A percentile compares a stretch with the other conserved stretches of the same genome.
phyloP scores from a whole-genome alignment of 2,888 invertebrate species.

The Hartigia nigra region DNA sequence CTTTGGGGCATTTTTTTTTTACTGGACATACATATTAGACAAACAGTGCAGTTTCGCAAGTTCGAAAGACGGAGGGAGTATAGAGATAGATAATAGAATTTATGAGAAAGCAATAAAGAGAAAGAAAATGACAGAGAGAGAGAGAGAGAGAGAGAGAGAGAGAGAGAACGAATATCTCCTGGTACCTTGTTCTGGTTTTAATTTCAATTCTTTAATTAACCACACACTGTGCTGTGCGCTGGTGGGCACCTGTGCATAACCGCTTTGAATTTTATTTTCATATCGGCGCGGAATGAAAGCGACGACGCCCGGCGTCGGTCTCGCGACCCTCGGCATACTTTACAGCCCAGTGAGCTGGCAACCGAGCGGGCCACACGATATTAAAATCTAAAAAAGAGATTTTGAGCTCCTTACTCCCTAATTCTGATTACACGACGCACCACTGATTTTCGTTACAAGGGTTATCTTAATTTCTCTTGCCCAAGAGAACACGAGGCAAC shows the following conservation, averaged over 20 bases:
- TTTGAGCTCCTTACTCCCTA: slow-evolving; percentile 32
- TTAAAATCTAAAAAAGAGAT: slow-evolving; percentile 47
- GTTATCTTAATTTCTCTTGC: slow-evolving; percentile 18
- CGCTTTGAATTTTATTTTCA: slow-evolving; percentile 19
- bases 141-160: too few species aligned
- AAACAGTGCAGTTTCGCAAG: not conserved
- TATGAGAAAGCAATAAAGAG: not conserved
- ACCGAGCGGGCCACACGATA: slow-evolving; percentile 41
- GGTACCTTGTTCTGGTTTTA: slow-evolving; percentile 12
- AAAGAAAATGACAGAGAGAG: not conserved
- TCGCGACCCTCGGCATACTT: slow-evolving; percentile 22
- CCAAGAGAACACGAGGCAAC: slow-evolving; percentile 14
- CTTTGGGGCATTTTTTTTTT: not conserved
- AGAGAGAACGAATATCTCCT: not conserved
- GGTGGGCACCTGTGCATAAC: slow-evolving; percentile 14
- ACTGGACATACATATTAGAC: not conserved
- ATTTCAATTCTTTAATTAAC: slow-evolving; percentile 38
- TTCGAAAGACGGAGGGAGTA: not conserved
- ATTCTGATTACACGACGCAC: slow-evolving; percentile 38
- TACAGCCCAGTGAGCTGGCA: slow-evolving; percentile 43
- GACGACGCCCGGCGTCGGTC: slow-evolving; percentile 9
- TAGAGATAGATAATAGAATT: not conserved
- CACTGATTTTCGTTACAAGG: slow-evolving; percentile 27
- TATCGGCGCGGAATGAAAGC: slow-evolving; percentile 28
- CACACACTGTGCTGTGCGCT: not conserved